These are phyloP conservation scores for Riparia riparia DNA, from an alignment of 2,113 vertebrate genomes.

Conservation along the genomic window DNA sequence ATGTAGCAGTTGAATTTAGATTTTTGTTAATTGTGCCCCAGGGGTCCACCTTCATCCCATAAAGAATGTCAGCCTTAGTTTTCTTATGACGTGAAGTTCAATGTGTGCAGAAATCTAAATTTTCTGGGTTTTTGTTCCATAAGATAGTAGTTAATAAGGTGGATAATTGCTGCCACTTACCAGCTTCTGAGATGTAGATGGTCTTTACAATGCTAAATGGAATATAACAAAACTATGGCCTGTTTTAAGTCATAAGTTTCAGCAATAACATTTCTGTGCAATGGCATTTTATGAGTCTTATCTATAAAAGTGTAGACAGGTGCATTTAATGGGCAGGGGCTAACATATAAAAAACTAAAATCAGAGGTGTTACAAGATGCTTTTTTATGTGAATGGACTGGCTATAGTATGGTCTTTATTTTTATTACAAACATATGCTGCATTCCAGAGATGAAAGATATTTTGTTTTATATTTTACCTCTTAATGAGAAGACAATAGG, in stretches of 20 bases:
- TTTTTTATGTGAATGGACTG: neutral
- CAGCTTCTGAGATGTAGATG: neutral
- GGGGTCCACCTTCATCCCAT: neutral
- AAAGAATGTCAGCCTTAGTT: neutral
- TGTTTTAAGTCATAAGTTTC: neutral
- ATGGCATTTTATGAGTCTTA: neutral
- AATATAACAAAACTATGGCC: neutral
- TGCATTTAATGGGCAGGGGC: neutral
- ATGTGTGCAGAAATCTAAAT: accelerated
- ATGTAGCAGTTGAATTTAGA: neutral
- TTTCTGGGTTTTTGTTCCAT: accelerated
- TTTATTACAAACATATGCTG: neutral
- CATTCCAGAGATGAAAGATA: neutral
- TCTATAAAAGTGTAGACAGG: neutral
- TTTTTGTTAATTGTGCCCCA: neutral
- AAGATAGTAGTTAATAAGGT: neutral
- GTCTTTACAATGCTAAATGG: neutral
- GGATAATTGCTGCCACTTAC: neutral
- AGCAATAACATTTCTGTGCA: neutral
- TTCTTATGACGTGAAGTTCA: neutral
- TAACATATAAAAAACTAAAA: neutral
- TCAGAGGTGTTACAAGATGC: neutral
- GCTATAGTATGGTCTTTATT: neutral
- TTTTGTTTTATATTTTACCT: neutral
- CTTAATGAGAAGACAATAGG: neutral